Evolutionary conservation across 1,140 invertebrate species (phyloP).

Genomic region (Eurytemora carolleeae): DNA sequence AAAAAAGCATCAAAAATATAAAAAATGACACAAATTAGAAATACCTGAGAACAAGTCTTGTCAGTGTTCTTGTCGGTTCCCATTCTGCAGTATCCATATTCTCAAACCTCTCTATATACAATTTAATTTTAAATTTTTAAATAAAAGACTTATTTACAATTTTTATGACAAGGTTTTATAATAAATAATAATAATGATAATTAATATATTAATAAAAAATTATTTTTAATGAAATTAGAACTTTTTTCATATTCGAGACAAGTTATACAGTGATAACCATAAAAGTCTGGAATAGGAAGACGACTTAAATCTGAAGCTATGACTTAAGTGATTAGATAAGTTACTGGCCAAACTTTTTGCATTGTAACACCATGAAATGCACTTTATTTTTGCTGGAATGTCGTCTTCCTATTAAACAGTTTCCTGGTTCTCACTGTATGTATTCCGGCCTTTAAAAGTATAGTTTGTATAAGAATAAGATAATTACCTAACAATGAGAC

Average conservation of each 20-base stretch:
- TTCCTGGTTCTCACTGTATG: too few species aligned
- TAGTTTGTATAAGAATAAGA: not conserved
- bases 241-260: too few species aligned
- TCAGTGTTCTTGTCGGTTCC: not conserved
- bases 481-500: not conserved
- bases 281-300: not conserved
- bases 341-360: not conserved
- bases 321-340: not conserved
- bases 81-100: not conserved
- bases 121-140: not conserved
- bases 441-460: too few species aligned
- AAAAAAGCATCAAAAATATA: too few species aligned
- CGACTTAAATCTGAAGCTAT: not conserved
- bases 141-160: not conserved
- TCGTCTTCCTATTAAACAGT: too few species aligned
- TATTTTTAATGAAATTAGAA: not conserved
- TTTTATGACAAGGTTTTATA: too few species aligned
- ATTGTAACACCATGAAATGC: not conserved
- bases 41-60: too few species aligned
- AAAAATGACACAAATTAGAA: too few species aligned
- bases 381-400: too few species aligned
- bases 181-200: too few species aligned
- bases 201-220: not conserved
- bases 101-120: not conserved
- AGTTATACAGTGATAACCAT: not conserved